phyloP scores from a whole-genome alignment of 1,140 invertebrate genomes.

The Lepidurus couesii region DNA sequence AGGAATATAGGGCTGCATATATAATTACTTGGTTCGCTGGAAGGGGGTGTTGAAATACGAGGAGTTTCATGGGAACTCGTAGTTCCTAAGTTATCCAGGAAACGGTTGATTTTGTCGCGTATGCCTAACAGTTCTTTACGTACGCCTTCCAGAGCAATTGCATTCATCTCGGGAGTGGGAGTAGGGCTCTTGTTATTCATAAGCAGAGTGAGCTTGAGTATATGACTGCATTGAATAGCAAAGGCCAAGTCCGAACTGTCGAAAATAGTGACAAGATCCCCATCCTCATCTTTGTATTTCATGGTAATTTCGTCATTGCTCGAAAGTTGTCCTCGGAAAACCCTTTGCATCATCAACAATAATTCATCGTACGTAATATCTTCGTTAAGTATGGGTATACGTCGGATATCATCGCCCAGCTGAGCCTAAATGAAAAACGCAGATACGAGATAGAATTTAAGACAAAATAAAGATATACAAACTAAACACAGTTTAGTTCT shows the following conservation, averaged over 20 bases:
- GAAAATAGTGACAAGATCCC: constrained; percentile 67
- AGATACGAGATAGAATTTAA: not conserved
- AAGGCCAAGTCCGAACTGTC: constrained; percentile 66
- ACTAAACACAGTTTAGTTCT: not conserved
- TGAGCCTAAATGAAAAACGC: constrained; percentile 51
- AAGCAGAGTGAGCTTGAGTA: constrained; percentile 61
- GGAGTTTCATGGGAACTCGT: constrained; percentile 26
- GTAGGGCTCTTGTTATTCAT: constrained; percentile 41
- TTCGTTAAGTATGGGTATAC: constrained; percentile 70
- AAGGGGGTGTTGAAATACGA: constrained; percentile 8
- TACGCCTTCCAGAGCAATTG: constrained; percentile 45
- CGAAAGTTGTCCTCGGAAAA: constrained; percentile 60
- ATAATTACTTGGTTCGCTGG: not conserved
- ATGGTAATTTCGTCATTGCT: constrained; percentile 63
- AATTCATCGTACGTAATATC: constrained; percentile 71
- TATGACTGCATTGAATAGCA: constrained; percentile 64
- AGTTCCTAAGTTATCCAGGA: constrained; percentile 53
- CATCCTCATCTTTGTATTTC: constrained; percentile 74
- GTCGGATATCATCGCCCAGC: constrained; percentile 63
- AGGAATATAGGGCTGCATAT: not conserved
- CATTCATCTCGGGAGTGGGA: constrained; percentile 26
- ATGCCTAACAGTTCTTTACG: constrained; percentile 54
- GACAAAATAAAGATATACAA: not conserved
- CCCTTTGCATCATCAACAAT: constrained; percentile 69
- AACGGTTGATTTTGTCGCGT: constrained; percentile 54